Conservation (phyloP, 2,888 invertebrate genomes). For the Lithosia quadra region DNA sequence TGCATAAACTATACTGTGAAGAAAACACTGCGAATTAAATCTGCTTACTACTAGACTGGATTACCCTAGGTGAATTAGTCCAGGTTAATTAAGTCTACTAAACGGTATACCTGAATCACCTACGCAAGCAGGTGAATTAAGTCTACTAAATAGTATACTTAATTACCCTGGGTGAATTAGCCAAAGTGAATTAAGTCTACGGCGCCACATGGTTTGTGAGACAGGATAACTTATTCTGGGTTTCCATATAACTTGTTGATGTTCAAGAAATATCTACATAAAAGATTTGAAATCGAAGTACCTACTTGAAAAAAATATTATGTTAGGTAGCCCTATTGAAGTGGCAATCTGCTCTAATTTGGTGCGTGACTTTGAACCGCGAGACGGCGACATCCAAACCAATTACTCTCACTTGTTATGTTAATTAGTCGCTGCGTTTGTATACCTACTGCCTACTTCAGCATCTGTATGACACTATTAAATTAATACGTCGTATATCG, state of each 20-base stretch:
- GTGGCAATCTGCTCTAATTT: constrained; percentile 43
- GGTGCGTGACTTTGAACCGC: constrained; percentile 55
- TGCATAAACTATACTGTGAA: no score
- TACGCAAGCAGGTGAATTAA: no score
- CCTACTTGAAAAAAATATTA: background rate
- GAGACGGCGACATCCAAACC: constrained; percentile 63
- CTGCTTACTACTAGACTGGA: no score
- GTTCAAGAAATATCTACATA: background rate
- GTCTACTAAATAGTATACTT: no score
- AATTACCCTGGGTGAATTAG: background rate
- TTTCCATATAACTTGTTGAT: no score
- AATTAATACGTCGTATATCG: constrained; percentile 64
- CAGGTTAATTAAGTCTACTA: no score
- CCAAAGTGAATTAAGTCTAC: no score
- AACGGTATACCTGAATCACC: no score
- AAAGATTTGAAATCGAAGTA: background rate
- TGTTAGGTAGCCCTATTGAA: constrained; percentile 28
- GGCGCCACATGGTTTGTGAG: no score
- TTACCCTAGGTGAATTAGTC: no score
- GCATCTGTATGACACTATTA: constrained; percentile 62
- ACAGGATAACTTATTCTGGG: no score
- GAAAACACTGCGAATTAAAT: no score
- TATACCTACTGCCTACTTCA: constrained; percentile 48
- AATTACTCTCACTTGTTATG: constrained; percentile 75
- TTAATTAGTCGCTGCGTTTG: constrained; percentile 70